These are phyloP conservation scores for Geococcyx californianus DNA, from an alignment of 2,113 vertebrate genomes.

Conservation along the genomic window DNA sequence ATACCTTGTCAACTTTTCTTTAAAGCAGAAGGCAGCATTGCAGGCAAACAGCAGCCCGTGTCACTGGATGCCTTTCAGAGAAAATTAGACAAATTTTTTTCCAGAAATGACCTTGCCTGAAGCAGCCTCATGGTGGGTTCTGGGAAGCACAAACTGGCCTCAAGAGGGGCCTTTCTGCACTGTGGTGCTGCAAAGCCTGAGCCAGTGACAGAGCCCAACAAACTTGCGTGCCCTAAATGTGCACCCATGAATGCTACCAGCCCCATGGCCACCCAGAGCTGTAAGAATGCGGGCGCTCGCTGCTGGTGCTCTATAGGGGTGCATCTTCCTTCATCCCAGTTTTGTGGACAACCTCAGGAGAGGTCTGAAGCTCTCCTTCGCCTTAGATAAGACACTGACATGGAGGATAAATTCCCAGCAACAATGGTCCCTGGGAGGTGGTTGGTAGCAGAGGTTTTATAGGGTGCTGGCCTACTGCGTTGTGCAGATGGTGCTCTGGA, in stretches of 20 bases:
- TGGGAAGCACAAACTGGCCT: neutral
- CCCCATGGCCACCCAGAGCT: neutral
- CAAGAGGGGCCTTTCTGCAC: neutral
- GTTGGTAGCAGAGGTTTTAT: neutral
- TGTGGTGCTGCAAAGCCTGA: accelerated
- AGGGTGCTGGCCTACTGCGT: neutral
- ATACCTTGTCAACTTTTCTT: neutral
- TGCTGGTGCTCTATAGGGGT: neutral
- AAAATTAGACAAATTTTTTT: neutral
- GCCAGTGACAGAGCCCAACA: neutral
- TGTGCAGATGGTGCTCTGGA: neutral
- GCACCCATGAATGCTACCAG: neutral
- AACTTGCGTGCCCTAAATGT: neutral
- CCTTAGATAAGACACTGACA: no score
- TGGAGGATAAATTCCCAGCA: neutral
- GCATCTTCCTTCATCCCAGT: neutral
- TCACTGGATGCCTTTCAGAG: neutral
- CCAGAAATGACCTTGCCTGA: neutral
- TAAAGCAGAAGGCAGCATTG: neutral
- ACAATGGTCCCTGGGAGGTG: neutral
- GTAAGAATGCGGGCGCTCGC: neutral
- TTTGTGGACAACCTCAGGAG: neutral
- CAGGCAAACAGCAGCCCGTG: neutral
- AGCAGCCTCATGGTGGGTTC: neutral
- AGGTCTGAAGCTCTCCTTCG: neutral